Evolutionary conservation across 30 jellyfish, hydroid and myxozoan genomes (phyloP).

Genomic region (Haliclystus octoradiatus): DNA sequence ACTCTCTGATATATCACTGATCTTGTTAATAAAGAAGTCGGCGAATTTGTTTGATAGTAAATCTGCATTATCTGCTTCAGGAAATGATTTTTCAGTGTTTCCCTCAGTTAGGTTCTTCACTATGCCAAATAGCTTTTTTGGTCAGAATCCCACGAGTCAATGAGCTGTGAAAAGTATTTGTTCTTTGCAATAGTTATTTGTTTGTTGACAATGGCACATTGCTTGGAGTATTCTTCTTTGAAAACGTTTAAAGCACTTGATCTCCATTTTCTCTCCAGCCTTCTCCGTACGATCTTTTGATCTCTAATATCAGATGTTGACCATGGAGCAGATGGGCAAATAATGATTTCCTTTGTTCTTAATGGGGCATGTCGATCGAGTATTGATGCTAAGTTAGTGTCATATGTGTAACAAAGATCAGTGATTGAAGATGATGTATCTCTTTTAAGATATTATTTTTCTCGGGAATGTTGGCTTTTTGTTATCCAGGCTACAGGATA

Average conservation of each 20-base stretch:
- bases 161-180: background rate
- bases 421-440: slow-evolving; percentile 3
- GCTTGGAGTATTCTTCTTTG: slow-evolving; percentile 21
- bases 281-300: slow-evolving; percentile 28
- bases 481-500: slow-evolving; percentile 16
- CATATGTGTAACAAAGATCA: slow-evolving; percentile 22
- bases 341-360: slow-evolving; percentile 12
- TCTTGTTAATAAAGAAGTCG: slow-evolving; percentile 14
- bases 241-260: slow-evolving; percentile 5
- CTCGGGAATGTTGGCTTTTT: slow-evolving; percentile 8
- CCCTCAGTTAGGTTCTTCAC: background rate
- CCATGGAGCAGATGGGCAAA: slow-evolving; percentile 16
- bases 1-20: background rate
- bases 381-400: slow-evolving; percentile 11
- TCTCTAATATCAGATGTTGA: slow-evolving; percentile 7
- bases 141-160: background rate
- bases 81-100: slow-evolving; percentile 14
- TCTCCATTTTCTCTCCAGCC: slow-evolving; percentile 37
- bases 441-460: slow-evolving; percentile 16
- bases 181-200: background rate
- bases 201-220: slow-evolving; percentile 15
- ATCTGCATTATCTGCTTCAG: slow-evolving; percentile 9
- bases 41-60: slow-evolving; percentile 20
- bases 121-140: slow-evolving; percentile 4
- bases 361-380: slow-evolving; percentile 39